phyloP scores from a whole-genome alignment of 2,113 vertebrate genomes.

The Felis catus region DNA sequence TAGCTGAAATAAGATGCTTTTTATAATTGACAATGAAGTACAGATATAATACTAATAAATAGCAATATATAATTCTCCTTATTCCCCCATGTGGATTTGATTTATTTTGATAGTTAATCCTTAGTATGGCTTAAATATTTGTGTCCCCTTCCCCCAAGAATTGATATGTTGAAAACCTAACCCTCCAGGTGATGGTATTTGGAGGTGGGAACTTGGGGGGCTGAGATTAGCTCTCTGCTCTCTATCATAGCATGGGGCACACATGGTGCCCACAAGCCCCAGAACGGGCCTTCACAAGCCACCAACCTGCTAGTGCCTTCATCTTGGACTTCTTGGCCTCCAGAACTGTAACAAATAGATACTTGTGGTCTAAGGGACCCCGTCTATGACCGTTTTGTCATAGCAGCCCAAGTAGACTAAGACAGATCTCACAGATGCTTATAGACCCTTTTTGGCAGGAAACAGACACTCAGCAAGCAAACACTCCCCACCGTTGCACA shows the following conservation, averaged over 20 bases:
- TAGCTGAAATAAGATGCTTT: not conserved
- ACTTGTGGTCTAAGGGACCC: not conserved
- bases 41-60: not conserved
- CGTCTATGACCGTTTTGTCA: not conserved
- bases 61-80: not conserved
- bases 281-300: not conserved
- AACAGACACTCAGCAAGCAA: not conserved
- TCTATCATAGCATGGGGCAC: not conserved
- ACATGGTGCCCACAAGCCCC: not conserved
- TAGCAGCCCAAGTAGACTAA: not conserved
- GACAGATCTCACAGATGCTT: not conserved
- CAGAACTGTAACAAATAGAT: not conserved
- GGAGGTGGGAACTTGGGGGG: not conserved
- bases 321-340: not conserved
- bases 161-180: not conserved
- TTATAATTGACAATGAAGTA: not conserved
- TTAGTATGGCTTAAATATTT: not conserved
- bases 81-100: not conserved
- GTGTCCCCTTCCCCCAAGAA: too few relatives aligned
- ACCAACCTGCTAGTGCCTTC: not conserved
- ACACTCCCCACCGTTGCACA: not conserved
- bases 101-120: not conserved
- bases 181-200: not conserved
- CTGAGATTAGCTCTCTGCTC: not conserved
- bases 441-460: not conserved